Evolutionary conservation across 2,113 vertebrate genomes (phyloP).

Genomic region (Scomber colias): DNA sequence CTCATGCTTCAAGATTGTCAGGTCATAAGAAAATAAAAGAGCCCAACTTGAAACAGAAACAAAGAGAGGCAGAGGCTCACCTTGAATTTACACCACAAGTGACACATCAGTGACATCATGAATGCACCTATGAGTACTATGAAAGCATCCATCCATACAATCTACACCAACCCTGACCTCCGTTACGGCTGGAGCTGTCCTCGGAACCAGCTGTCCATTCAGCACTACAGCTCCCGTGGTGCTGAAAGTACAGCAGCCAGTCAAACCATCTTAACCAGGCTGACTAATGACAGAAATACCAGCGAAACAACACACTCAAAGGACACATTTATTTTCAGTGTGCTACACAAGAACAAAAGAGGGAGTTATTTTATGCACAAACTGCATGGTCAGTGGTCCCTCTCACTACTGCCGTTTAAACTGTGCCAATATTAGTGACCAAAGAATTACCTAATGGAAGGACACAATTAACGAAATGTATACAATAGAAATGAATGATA

Average conservation of each 20-base stretch:
- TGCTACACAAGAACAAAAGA: background rate
- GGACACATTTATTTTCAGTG: background rate
- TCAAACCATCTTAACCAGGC: constrained; percentile 9
- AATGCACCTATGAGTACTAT: constrained; percentile 14
- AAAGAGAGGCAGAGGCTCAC: constrained; percentile 9
- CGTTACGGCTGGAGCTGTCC: constrained; percentile 18
- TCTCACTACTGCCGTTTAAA: background rate
- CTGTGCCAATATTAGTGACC: background rate
- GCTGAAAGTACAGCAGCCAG: background rate
- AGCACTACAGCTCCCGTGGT: constrained; percentile 20
- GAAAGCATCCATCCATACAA: constrained; percentile 22
- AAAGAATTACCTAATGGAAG: too few species aligned
- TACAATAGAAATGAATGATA: too few species aligned
- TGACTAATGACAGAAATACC: constrained; percentile 31
- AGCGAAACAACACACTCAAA: background rate
- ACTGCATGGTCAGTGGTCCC: background rate
- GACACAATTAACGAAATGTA: too few species aligned
- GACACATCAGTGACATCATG: constrained; percentile 5
- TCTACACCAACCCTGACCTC: constrained; percentile 41
- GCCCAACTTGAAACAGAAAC: background rate
- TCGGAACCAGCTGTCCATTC: constrained; percentile 55
- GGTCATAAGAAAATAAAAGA: background rate
- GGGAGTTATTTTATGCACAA: background rate
- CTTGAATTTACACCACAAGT: constrained; percentile 35
- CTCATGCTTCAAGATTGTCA: background rate